Evolutionary conservation across 2,797 vertebrate genomes (phyloP).

Genomic region (Clarias platycephalus): DNA sequence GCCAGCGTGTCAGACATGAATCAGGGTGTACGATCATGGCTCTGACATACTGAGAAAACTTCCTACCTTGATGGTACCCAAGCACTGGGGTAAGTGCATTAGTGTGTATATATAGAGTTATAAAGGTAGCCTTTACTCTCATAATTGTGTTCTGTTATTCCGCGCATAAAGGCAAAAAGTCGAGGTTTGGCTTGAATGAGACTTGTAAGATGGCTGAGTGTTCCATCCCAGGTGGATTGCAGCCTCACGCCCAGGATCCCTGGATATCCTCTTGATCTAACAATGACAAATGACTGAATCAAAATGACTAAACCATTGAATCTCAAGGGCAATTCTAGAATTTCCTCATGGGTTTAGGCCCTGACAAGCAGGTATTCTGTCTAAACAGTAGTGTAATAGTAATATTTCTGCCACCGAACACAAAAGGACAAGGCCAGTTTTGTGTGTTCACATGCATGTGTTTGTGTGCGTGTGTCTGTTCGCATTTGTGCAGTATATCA

Average conservation of each 20-base stretch:
- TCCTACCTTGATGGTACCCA: too few relatives aligned
- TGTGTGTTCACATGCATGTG: background rate
- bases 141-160: too few relatives aligned
- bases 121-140: too few relatives aligned
- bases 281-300: background rate
- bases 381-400: background rate
- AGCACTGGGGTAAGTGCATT: too few relatives aligned
- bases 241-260: background rate
- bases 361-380: background rate
- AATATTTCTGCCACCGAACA: background rate
- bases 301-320: background rate
- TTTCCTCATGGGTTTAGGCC: background rate
- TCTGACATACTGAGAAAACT: too few relatives aligned
- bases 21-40: too few relatives aligned
- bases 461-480: background rate
- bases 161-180: too few relatives aligned
- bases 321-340: background rate
- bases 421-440: background rate
- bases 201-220: background rate
- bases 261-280: background rate
- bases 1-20: too few relatives aligned
- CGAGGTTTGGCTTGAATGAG: too few relatives aligned
- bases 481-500: background rate
- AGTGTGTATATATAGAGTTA: too few relatives aligned
- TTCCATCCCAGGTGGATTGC: background rate